A percentile compares a stretch with the other conserved stretches of the same genome.
Conservation (phyloP, 2,888 invertebrate species). For the Scrobipalpa costella region DNA sequence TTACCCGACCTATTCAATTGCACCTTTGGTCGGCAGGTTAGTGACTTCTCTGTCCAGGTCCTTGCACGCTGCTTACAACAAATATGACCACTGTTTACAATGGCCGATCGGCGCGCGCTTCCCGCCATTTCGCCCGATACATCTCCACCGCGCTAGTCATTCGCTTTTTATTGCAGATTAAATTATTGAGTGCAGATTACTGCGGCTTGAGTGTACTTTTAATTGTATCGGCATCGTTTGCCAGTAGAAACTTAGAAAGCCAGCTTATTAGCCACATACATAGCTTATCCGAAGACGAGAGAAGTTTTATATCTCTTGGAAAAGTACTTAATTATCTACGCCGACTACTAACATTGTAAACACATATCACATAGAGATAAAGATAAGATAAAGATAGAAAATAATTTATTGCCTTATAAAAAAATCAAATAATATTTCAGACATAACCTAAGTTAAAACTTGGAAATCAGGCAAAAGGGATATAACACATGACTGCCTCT, state of each 20-base stretch:
- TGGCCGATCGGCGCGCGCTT: neutral
- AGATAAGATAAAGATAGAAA: too few species aligned
- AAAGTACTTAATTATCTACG: neutral
- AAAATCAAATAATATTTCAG: too few species aligned
- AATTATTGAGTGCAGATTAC: neutral
- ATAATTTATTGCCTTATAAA: too few species aligned
- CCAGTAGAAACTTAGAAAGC: slow-evolving; percentile 4
- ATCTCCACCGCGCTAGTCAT: neutral
- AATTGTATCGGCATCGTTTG: neutral
- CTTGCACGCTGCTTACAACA: neutral
- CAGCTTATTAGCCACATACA: neutral
- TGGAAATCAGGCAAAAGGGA: too few species aligned
- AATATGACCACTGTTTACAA: slow-evolving; percentile 6
- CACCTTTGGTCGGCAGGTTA: slow-evolving; percentile 32
- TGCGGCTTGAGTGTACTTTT: neutral
- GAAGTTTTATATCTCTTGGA: slow-evolving; percentile 1
- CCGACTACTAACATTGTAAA: neutral
- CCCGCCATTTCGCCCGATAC: neutral
- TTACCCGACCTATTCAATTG: slow-evolving; percentile 33
- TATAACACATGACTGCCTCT: too few species aligned
- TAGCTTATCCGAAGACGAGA: neutral
- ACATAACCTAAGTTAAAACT: too few species aligned
- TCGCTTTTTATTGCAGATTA: slow-evolving; percentile 5
- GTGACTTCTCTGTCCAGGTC: slow-evolving; percentile 5
- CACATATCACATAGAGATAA: too few species aligned